Conservation (phyloP, 1,140 invertebrate species). For the Leptinotarsa lineolata region DNA sequence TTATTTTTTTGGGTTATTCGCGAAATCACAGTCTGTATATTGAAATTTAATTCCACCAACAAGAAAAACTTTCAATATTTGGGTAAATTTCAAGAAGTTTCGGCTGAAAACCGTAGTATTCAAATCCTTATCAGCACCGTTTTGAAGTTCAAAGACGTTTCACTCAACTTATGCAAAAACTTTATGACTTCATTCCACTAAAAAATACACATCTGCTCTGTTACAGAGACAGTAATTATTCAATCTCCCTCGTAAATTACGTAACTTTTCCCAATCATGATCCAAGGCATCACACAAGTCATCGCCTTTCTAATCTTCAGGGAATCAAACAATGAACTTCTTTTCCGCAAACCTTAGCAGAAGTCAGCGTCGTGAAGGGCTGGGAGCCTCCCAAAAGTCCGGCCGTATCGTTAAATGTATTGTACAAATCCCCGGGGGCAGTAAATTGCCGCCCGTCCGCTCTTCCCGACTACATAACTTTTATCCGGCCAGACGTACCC, state of each 20-base stretch:
- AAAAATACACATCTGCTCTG: no score
- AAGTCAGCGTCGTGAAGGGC: neutral
- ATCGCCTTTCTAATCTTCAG: neutral
- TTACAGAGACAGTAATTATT: no score
- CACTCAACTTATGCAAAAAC: no score
- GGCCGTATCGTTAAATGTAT: slow-evolving; percentile 5
- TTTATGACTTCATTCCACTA: no score
- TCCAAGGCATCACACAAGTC: neutral
- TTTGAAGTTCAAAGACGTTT: no score
- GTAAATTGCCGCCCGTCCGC: slow-evolving; percentile 4
- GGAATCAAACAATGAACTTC: slow-evolving; percentile 3
- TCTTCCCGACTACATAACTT: neutral
- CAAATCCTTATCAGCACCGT: no score
- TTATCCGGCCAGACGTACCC: slow-evolving; percentile 7
- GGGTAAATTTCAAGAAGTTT: no score
- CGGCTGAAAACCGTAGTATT: no score
- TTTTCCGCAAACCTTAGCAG: neutral
- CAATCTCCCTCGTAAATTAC: neutral
- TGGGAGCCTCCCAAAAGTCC: neutral
- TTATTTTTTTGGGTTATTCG: no score
- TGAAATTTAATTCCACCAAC: no score
- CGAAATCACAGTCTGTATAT: no score
- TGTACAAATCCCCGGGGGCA: neutral
- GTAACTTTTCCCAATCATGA: neutral
- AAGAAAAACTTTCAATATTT: no score